These are phyloP conservation scores for Palythoa caribaeorum DNA, from an alignment of 92 coral and sea anemone genomes.

Conservation along the genomic window DNA sequence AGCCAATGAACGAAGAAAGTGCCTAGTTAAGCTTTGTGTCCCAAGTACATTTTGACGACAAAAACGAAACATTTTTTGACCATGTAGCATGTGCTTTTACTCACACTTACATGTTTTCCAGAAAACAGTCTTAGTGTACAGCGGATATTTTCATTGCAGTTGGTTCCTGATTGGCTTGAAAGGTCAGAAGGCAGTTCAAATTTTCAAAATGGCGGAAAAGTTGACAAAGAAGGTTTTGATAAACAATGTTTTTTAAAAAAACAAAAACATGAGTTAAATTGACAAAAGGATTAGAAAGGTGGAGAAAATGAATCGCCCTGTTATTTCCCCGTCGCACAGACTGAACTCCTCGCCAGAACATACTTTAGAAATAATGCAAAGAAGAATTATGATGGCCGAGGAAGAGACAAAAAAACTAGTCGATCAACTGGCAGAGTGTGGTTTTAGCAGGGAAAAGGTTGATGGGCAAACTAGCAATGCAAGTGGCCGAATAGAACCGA, in stretches of 20 bases:
- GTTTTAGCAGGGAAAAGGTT: conserved; percentile 80
- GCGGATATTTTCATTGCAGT: conserved; percentile 47
- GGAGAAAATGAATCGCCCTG: conserved; percentile 70
- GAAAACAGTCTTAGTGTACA: conserved; percentile 40
- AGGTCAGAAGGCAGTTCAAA: background rate
- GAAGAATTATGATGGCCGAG: conserved; percentile 93
- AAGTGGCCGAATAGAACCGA: conserved; percentile 83
- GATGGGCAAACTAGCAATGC: conserved; percentile 51
- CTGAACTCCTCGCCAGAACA: conserved; percentile 87
- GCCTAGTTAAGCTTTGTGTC: background rate
- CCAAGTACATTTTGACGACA: background rate
- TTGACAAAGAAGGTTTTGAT: conserved; percentile 35
- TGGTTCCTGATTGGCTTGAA: conserved; percentile 63
- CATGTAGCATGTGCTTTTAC: background rate
- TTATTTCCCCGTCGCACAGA: conserved; percentile 83
- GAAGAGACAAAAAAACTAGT: conserved; percentile 92
- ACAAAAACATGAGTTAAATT: conserved; percentile 9
- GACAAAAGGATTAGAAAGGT: conserved; percentile 5
- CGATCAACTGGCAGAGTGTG: conserved; percentile 90
- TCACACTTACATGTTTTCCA: background rate
- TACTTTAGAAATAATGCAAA: conserved; percentile 94
- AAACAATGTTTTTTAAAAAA: conserved; percentile 20
- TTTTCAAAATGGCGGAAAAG: conserved; percentile 59
- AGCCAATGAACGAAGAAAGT: conserved; percentile 36
- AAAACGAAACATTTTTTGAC: background rate